Evolutionary conservation across 2,888 invertebrate species (phyloP).

Genomic region (Mythimna albipuncta): DNA sequence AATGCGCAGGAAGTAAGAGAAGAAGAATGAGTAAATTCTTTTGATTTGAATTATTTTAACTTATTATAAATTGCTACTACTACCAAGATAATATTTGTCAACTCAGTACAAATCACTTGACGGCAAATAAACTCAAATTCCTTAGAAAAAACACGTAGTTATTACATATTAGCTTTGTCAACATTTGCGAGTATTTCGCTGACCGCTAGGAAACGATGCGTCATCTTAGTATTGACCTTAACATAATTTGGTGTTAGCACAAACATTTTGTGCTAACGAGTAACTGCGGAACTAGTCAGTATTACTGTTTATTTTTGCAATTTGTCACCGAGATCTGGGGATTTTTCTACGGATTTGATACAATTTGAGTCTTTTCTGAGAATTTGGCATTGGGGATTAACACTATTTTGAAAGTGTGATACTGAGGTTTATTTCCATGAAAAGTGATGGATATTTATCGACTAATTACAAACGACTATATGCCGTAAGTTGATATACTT

Average conservation of each 20-base stretch:
- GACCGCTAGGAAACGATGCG: slow-evolving; percentile 27
- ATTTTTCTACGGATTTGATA: slow-evolving; percentile 8
- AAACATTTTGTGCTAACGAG: background rate
- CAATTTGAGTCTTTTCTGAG: background rate
- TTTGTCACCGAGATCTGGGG: background rate
- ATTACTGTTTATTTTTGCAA: background rate
- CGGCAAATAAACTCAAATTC: slow-evolving; percentile 21
- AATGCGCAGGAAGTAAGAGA: too few species aligned
- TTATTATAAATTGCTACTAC: background rate
- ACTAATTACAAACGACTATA: background rate
- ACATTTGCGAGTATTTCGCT: slow-evolving; percentile 28
- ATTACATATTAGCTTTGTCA: slow-evolving; percentile 17
- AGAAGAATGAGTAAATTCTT: too few species aligned
- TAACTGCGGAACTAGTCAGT: background rate
- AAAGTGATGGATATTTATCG: background rate
- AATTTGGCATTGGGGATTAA: background rate
- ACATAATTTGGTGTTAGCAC: background rate
- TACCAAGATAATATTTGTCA: background rate
- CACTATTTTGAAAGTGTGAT: background rate
- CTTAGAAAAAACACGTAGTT: slow-evolving; percentile 43
- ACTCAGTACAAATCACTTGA: background rate
- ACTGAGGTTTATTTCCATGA: background rate
- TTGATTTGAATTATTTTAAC: too few species aligned
- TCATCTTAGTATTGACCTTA: slow-evolving; percentile 29
- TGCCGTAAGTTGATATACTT: background rate